Conservation (phyloP, 2,888 invertebrate species). For the Apodemia mormo region DNA sequence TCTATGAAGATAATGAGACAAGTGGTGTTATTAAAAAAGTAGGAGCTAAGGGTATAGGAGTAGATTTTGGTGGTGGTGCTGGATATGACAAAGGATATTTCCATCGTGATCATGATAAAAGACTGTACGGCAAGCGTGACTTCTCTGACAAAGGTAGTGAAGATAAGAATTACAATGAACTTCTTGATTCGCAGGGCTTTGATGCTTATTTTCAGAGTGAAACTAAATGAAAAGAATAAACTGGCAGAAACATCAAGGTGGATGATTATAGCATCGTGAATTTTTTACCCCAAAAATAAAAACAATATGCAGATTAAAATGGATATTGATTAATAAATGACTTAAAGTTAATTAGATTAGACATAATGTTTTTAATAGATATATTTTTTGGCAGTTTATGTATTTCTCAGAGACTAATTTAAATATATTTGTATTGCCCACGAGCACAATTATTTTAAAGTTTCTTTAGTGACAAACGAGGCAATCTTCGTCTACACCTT, state of each 20-base stretch:
- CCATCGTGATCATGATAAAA: conserved; percentile 67
- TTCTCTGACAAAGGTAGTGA: conserved; percentile 75
- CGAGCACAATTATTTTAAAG: no score
- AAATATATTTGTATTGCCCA: no score
- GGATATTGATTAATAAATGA: no score
- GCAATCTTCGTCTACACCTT: no score
- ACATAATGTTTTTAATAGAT: no score
- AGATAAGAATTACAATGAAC: conserved; percentile 72
- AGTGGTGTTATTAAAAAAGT: conserved; percentile 75
- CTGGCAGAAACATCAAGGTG: not conserved
- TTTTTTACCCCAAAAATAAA: no score
- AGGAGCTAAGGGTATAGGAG: conserved; percentile 72
- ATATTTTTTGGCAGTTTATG: no score
- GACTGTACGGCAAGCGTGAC: conserved; percentile 70
- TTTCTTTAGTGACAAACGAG: no score
- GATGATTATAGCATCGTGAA: no score
- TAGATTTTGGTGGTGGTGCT: conserved; percentile 66
- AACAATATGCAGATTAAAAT: no score
- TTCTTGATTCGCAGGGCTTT: conserved; percentile 69
- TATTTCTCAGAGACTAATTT: no score
- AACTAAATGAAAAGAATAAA: conserved; percentile 22
- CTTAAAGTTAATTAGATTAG: no score
- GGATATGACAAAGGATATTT: conserved; percentile 61
- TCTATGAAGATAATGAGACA: conserved; percentile 80
- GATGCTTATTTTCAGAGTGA: conserved; percentile 55